A percentile compares a stretch with the other conserved stretches of the same genome.
phyloP scores from a whole-genome alignment of 2,113 vertebrate species.

The Philantomba maxwellii region DNA sequence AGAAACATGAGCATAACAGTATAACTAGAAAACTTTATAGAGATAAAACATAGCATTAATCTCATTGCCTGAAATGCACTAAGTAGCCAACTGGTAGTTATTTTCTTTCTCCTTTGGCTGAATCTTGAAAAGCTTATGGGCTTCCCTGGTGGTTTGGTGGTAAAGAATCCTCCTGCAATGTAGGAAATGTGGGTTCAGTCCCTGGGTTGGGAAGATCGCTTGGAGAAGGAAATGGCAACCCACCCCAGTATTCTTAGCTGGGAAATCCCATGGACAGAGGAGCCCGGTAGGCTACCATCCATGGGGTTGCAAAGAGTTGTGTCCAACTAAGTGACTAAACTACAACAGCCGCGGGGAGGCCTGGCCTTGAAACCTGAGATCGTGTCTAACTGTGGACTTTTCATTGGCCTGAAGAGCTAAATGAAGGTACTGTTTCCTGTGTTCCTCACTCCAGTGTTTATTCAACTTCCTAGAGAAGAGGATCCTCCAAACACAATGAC shows the following conservation, averaged over 20 bases:
- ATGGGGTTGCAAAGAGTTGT: background rate
- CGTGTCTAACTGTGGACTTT: background rate
- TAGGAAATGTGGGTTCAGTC: background rate
- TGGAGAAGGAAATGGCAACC: background rate
- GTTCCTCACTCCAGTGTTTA: background rate
- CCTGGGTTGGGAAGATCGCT: background rate
- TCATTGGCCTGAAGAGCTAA: background rate
- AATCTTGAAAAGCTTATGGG: background rate
- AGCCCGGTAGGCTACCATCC: background rate
- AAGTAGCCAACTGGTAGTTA: background rate
- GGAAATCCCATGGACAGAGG: background rate
- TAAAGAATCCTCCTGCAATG: background rate
- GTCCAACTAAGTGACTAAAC: background rate
- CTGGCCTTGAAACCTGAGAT: background rate
- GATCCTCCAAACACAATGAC: background rate
- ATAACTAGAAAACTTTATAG: background rate
- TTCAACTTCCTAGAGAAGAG: background rate
- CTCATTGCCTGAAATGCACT: background rate
- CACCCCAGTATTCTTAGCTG: background rate
- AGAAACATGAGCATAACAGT: background rate
- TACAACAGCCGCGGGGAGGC: background rate
- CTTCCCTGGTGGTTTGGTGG: background rate
- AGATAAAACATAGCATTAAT: background rate
- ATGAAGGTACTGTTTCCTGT: background rate
- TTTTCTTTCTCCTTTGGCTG: background rate